These are phyloP conservation scores for Setophaga kirtlandii DNA, from an alignment of 2,113 vertebrate species.

Conservation along the genomic window DNA sequence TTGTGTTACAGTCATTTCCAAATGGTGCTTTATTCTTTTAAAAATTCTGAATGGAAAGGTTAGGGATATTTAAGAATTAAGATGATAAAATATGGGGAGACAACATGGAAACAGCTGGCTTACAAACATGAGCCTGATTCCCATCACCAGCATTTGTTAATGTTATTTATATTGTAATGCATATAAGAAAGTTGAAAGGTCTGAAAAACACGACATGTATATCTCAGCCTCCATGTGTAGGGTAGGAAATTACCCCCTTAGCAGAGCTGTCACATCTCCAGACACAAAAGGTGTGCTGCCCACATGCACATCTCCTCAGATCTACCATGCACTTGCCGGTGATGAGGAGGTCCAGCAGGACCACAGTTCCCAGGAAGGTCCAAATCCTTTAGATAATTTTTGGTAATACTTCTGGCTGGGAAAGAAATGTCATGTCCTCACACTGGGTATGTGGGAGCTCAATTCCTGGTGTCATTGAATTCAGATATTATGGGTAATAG, in stretches of 20 bases:
- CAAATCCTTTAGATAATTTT: not conserved
- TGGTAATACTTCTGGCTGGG: not conserved
- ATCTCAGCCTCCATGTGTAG: not conserved
- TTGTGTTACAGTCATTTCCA: not conserved
- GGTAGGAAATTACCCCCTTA: not conserved
- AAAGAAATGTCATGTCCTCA: not conserved
- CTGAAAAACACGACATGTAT: not conserved
- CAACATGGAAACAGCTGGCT: conserved; percentile 4
- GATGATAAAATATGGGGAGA: not conserved
- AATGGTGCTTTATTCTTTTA: not conserved
- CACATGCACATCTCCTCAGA: accelerated
- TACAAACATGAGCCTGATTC: not conserved
- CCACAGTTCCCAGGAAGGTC: not conserved
- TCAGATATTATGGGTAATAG: not conserved
- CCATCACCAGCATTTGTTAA: not conserved
- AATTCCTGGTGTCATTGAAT: not conserved
- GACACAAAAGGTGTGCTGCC: not conserved
- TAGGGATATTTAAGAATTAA: conserved; percentile 6
- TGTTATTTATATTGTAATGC: not conserved
- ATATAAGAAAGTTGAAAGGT: not conserved
- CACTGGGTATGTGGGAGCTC: not conserved
- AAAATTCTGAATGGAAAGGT: not conserved
- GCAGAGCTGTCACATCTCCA: not conserved
- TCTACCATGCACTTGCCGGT: not conserved
- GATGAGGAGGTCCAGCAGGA: not conserved